Base-by-base conservation (phyloP, 2,888 invertebrate species). In the Agonum fuliginosum region DNA sequence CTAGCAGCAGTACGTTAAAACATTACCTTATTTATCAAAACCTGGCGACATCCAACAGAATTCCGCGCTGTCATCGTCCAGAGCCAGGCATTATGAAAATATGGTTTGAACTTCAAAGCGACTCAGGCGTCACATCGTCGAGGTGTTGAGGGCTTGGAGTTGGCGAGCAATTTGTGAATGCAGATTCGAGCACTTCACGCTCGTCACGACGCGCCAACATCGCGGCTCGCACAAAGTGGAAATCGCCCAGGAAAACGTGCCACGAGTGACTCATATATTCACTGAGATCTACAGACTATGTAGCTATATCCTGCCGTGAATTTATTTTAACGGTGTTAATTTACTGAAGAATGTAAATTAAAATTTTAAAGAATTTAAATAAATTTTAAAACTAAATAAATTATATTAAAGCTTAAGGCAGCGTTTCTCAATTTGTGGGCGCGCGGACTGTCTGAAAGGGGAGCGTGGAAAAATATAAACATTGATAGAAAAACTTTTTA, bases 31-130 rank as follows among this genome's bases (percentile, higher is more conserved):
- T 51, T 54, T 54, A 12, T 6, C 46, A 46, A 17, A 46, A 62
- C 27, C 14, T 62, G 27, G 27, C 58, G 58, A 27, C 58, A 62
- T 62, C 58, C 30, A 27, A 30, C 30, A 30, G 58, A 62, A 30
- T 30, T 62, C 27, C 30, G 22, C 17, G 27, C 58, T 62, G 17
- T 77, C 79, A 79, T 79, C 76, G 78, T 80, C 80, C 81, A 81
- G 81, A 81, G 80, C 78, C 74, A 80, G 81, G 82, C 83, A 84
- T 84, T 84, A 84, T 84, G 84, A 84, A 85, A 85, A 85, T 84
- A 84, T 84, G 84, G 83, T 84, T 83, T 83, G 84, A 81, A 84
- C 85, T 83, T 85, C 85, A 85, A 85, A 85, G 84, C n/a, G n/a
- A n/a, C n/a, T n/a, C n/a, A n/a, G n/a, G n/a, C n/a, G n/a, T n/a